Evolutionary conservation across 2,113 vertebrate species (phyloP).

Genomic region (Mungos mungo): DNA sequence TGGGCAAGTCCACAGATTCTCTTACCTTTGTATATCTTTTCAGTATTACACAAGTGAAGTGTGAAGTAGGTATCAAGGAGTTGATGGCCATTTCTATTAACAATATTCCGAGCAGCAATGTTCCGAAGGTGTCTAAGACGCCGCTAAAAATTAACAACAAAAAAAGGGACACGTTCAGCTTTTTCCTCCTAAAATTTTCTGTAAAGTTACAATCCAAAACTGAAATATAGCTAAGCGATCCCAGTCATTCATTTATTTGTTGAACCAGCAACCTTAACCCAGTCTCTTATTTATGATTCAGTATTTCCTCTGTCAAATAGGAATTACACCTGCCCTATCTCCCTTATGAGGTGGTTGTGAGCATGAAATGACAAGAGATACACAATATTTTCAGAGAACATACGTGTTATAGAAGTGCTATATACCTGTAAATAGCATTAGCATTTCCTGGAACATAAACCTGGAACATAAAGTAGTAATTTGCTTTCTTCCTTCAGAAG

Average conservation of each 20-base stretch:
- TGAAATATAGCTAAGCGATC: background rate
- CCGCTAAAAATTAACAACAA: constrained; percentile 85
- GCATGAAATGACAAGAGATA: background rate
- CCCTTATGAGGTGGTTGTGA: background rate
- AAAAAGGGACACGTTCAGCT: background rate
- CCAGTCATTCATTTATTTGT: background rate
- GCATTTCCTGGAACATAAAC: background rate
- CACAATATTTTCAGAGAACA: background rate
- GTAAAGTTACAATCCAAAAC: background rate
- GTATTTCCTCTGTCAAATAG: background rate
- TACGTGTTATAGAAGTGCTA: background rate
- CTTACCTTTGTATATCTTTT: constrained; percentile 90
- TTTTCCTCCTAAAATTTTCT: constrained; percentile 2
- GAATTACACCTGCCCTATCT: background rate
- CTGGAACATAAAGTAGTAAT: background rate
- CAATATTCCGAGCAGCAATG: constrained; percentile 96
- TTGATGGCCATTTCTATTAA: constrained; percentile 93
- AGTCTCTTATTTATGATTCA: background rate
- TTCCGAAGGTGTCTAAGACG: constrained; percentile 96
- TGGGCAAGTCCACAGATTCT: background rate
- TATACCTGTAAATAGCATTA: background rate
- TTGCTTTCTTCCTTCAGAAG: constrained; percentile 1
- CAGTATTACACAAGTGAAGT: constrained; percentile 91
- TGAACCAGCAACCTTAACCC: background rate
- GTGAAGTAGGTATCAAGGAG: constrained; percentile 98